Evolutionary conservation across 2,113 vertebrate species (phyloP).

Genomic region (Ailurus styani): DNA sequence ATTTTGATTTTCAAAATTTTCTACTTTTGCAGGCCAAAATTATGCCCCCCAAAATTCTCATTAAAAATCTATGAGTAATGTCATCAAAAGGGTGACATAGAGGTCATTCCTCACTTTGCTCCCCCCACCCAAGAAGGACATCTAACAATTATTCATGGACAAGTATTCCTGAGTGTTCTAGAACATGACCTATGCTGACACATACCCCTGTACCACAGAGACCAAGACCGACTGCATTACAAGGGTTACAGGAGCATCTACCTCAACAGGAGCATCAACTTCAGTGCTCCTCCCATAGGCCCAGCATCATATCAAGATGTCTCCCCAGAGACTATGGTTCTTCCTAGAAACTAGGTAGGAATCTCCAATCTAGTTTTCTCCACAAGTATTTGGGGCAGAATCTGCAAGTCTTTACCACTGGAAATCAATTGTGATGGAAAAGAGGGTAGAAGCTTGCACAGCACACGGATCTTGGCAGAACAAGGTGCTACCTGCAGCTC

Average conservation of each 20-base stretch:
- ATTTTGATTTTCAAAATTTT: not conserved
- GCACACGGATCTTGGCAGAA: not conserved
- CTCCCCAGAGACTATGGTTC: not conserved
- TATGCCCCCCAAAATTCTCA: not conserved
- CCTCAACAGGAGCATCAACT: too few relatives aligned
- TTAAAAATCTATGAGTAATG: not conserved
- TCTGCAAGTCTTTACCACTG: not conserved
- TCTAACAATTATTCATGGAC: not conserved
- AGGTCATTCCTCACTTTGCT: not conserved
- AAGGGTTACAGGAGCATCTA: not conserved
- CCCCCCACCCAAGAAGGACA: not conserved
- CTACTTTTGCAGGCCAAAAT: not conserved
- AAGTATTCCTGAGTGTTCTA: not conserved
- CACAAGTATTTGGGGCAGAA: not conserved
- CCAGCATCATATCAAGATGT: not conserved
- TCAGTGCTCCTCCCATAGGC: not conserved
- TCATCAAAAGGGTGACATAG: not conserved
- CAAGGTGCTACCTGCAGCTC: not conserved
- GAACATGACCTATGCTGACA: not conserved
- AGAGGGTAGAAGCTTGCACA: not conserved
- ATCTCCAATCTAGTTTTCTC: not conserved
- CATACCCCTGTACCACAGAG: not conserved
- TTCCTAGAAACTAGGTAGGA: not conserved
- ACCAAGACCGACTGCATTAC: not conserved
- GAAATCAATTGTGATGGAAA: not conserved